Evolutionary conservation across 2,113 vertebrate genomes (phyloP), one percentile per base, ranked within the genome.

Genomic region (Butorides virescens): DNA sequence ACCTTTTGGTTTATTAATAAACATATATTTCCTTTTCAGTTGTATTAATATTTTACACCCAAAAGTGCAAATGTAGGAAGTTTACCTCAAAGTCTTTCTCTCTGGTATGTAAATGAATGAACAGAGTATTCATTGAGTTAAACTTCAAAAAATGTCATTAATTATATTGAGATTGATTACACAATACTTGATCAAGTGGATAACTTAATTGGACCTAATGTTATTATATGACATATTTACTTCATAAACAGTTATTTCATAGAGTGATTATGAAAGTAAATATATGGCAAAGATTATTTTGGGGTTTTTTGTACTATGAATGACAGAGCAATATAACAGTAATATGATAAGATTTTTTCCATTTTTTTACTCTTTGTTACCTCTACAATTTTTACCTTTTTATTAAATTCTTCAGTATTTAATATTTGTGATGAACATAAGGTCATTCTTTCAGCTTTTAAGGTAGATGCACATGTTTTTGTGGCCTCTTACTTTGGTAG

Each of bases 51-150:
- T 96, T 97, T 97, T 96, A 95, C 52, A 95, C 42, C 42, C 70
- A 89, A 86, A 97, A 93, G 47, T 93, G 62, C 66, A 93, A 62
- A 95, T 52, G 47, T 66, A 95, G 73, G 92, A 97, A 91, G 34
- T 95, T 96, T 97, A 78, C 18, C 34, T 58, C 85, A 95, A 91
- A 82, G 19, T 53, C 15, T 88, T 95, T 95, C 65, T 92, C 44
- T 26, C 29, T 94, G 75, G 50, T 95, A 93, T 97, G 86, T 95
- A 97, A 94, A 95, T 95, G 79, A 97, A 97, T 87, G n/a, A 91
- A 84, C 26, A 86, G 93, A 95, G 17, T 9, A 78, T 61, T 82
- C 47, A 47, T 12, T 36, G 47, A 86, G 46, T 86, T 84, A 78
- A 86, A 52, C 85, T 90, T 80, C 56, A 34, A 91, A n/a, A 93